A percentile compares a stretch with the other conserved stretches of the same genome.
Evolutionary conservation across 2,113 vertebrate genomes (phyloP).

Genomic region (Laterallus jamaicensis): DNA sequence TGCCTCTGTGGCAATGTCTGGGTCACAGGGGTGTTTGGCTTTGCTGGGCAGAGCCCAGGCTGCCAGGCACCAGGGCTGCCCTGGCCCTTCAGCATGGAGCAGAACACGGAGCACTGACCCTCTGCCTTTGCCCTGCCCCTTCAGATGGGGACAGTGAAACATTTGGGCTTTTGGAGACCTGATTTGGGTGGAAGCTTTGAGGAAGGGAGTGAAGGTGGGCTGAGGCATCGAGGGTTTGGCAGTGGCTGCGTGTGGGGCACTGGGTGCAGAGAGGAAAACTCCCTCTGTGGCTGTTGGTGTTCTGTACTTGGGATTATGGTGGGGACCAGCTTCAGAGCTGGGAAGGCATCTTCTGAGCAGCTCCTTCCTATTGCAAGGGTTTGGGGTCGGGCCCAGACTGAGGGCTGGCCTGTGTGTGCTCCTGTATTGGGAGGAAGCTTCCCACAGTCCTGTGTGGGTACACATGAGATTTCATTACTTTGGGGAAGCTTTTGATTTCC

Average conservation of each 20-base stretch:
- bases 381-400: neutral
- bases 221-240: neutral
- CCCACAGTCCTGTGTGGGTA: neutral
- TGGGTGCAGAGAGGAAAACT: accelerated
- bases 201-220: neutral
- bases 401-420: neutral
- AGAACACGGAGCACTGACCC: accelerated
- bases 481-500: neutral
- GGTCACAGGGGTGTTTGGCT: neutral
- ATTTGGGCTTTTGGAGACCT: neutral
- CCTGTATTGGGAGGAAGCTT: neutral
- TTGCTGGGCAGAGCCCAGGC: neutral
- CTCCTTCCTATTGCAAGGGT: neutral
- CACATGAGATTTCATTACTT: neutral
- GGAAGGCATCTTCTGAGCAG: neutral
- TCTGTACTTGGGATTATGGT: accelerated
- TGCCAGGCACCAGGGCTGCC: accelerated
- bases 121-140: accelerated
- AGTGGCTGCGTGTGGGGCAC: accelerated
- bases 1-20: neutral
- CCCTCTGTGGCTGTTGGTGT: accelerated
- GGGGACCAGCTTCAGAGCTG: neutral
- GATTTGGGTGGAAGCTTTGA: neutral
- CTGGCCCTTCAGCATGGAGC: neutral
- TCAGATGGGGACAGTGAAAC: neutral